Conservation (phyloP, 2,797 vertebrate species). For the Ceryle rudis region DNA sequence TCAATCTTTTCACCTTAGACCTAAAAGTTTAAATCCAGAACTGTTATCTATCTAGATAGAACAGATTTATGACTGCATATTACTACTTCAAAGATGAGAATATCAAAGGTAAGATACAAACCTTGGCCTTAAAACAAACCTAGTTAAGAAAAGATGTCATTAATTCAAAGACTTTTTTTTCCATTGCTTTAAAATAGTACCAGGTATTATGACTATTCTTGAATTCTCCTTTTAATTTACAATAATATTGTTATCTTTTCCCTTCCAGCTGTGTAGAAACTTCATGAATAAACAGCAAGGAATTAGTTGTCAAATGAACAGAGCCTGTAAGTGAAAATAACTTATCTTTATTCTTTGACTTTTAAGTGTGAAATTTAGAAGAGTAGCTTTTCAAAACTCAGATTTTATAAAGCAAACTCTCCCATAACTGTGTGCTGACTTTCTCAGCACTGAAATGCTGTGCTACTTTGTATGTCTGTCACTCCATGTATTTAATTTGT, state of each 20-base stretch:
- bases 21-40: background rate
- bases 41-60: background rate
- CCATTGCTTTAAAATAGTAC: background rate
- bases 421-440: background rate
- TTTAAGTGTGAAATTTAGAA: background rate
- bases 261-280: background rate
- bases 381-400: background rate
- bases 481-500: background rate
- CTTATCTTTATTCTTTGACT: background rate
- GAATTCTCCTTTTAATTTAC: conserved; percentile 3
- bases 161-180: background rate
- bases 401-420: background rate
- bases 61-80: background rate
- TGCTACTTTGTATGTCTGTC: background rate
- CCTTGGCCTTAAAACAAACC: background rate
- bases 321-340: background rate
- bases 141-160: background rate
- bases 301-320: background rate
- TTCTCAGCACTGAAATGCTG: background rate
- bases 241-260: background rate
- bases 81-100: background rate
- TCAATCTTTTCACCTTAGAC: background rate
- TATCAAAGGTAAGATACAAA: background rate
- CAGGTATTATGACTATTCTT: background rate
- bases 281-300: background rate